Evolutionary conservation across 2,888 invertebrate species (phyloP).

Genomic region (Sussaba pulchella): DNA sequence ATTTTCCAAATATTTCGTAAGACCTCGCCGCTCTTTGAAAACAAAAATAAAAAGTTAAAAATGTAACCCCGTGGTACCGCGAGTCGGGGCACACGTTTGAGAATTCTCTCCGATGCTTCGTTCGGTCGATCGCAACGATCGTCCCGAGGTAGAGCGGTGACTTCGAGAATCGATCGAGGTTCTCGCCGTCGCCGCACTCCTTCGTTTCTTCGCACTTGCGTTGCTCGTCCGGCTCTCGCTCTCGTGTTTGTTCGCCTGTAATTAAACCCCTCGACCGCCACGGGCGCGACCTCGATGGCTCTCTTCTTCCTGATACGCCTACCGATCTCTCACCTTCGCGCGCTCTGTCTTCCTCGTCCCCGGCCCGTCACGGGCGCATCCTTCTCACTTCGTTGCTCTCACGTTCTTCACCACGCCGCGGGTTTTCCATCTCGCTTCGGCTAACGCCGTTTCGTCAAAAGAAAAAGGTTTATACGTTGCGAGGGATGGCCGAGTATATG

Average conservation of each 20-base stretch:
- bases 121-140: slow-evolving; percentile 54
- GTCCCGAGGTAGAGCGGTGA: slow-evolving; percentile 54
- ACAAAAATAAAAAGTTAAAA: slow-evolving; percentile 15
- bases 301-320: slow-evolving; percentile 68
- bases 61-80: slow-evolving; percentile 35
- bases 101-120: slow-evolving; percentile 17
- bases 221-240: slow-evolving; percentile 41
- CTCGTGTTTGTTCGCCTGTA: slow-evolving; percentile 73
- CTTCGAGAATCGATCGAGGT: slow-evolving; percentile 78
- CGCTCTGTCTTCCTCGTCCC: slow-evolving; percentile 37
- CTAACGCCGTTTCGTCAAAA: slow-evolving; percentile 21
- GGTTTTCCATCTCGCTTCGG: slow-evolving; percentile 26
- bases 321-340: slow-evolving; percentile 67
- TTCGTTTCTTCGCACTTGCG: slow-evolving; percentile 40
- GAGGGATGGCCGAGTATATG: slow-evolving; percentile 30
- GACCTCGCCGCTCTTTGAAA: too few species aligned
- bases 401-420: too few species aligned
- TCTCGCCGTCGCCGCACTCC: slow-evolving; percentile 58
- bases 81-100: slow-evolving; percentile 32
- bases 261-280: slow-evolving; percentile 74
- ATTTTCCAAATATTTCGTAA: background rate
- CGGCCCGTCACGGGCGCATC: background rate
- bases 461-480: background rate
- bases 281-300: slow-evolving; percentile 73
- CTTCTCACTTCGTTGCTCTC: slow-evolving; percentile 15